Evolutionary conservation across 1,140 invertebrate species (phyloP).

Genomic region (Bombus soroeensis): DNA sequence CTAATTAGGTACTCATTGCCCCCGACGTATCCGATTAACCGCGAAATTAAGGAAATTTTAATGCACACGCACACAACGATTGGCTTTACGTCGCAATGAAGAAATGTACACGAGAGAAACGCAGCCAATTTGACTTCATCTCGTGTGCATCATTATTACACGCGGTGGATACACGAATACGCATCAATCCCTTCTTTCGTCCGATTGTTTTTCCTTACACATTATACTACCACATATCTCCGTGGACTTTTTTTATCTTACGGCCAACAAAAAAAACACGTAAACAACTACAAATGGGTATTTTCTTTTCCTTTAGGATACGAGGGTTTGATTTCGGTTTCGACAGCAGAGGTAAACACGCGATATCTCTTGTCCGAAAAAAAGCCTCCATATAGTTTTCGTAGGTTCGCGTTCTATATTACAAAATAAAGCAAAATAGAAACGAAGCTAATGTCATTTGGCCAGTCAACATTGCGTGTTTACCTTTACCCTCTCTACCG

Average conservation of each 20-base stretch:
- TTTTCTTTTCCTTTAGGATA: slow-evolving; percentile 69
- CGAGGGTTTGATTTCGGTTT: slow-evolving; percentile 50
- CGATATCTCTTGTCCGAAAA: slow-evolving; percentile 34
- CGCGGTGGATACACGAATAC: slow-evolving; percentile 10
- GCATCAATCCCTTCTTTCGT: neutral
- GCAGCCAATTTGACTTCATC: neutral
- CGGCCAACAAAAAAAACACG: slow-evolving; percentile 74
- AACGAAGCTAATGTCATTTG: neutral
- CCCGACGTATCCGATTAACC: neutral
- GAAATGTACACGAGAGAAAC: neutral
- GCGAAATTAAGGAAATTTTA: neutral
- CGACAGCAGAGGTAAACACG: slow-evolving; percentile 35
- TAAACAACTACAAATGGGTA: slow-evolving; percentile 78
- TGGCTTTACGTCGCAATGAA: slow-evolving; percentile 34
- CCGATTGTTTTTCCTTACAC: slow-evolving; percentile 2
- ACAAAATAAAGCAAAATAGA: neutral
- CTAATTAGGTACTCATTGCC: neutral
- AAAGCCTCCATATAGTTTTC: neutral
- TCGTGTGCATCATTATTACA: neutral
- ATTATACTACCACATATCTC: neutral
- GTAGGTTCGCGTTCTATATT: neutral
- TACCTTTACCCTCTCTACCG: slow-evolving; percentile 42
- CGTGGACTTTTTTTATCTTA: neutral
- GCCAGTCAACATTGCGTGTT: slow-evolving; percentile 6
- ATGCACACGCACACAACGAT: slow-evolving; percentile 1